Conservation (phyloP, 2,113 vertebrate genomes). For the Cheilinus undulatus region DNA sequence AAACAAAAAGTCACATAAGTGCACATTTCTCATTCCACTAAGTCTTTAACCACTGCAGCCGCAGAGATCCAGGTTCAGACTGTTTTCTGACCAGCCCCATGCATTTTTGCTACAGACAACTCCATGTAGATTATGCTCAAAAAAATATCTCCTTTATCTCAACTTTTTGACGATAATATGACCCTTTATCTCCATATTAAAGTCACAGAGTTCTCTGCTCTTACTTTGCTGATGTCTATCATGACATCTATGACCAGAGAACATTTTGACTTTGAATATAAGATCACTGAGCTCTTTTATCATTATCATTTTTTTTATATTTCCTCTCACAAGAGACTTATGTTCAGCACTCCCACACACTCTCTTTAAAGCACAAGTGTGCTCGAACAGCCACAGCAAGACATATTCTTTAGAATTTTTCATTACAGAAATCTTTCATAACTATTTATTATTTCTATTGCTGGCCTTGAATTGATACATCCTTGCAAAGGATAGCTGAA, state of each 20-base stretch:
- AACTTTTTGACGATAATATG: neutral
- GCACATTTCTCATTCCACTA: too few species aligned
- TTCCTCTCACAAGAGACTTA: constrained; percentile 22
- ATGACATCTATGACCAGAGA: neutral
- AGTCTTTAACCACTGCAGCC: too few species aligned
- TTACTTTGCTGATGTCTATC: neutral
- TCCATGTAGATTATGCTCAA: too few species aligned
- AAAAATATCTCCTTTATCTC: too few species aligned
- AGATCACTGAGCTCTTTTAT: constrained; percentile 25
- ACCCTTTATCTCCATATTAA: neutral
- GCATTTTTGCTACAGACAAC: too few species aligned
- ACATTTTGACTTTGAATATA: constrained; percentile 10
- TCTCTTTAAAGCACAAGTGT: neutral
- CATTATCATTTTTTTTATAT: constrained; percentile 1
- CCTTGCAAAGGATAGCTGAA: neutral
- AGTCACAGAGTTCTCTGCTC: neutral
- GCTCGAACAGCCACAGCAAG: neutral
- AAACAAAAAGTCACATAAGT: too few species aligned
- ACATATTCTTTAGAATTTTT: constrained; percentile 29
- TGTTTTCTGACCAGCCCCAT: too few species aligned
- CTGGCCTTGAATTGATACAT: constrained; percentile 26
- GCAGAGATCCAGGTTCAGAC: too few species aligned
- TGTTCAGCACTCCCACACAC: constrained; percentile 13
- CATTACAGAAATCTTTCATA: constrained; percentile 28
- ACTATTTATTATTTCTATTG: constrained; percentile 32